A percentile compares a stretch with the other conserved stretches of the same genome.
These are phyloP conservation scores for Drosophila nigrodunni DNA, from an alignment of 1,140 invertebrate species.

Conservation along the genomic window DNA sequence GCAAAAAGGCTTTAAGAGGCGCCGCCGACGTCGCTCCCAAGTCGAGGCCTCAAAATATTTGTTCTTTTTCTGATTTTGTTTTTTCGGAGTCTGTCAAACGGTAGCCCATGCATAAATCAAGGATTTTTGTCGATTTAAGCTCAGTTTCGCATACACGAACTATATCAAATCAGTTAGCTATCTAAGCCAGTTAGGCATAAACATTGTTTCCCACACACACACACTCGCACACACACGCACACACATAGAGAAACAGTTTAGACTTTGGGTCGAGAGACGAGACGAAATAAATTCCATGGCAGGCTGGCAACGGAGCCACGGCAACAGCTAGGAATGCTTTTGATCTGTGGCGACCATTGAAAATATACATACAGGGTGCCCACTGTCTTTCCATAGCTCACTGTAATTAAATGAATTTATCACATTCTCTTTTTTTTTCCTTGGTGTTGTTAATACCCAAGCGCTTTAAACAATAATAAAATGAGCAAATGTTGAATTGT, in stretches of 20 bases:
- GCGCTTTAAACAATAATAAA: conserved; percentile 36
- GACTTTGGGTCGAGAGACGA: conserved; percentile 26
- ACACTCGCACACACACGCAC: conserved; percentile 16
- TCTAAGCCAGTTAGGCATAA: conserved; percentile 71
- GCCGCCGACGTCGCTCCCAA: conserved; percentile 55
- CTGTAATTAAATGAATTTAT: conserved; percentile 45
- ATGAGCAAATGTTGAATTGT: conserved; percentile 35
- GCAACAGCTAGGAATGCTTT: conserved; percentile 80
- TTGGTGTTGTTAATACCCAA: neutral
- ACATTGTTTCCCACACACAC: conserved; percentile 76
- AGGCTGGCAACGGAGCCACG: conserved; percentile 50
- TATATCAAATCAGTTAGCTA: conserved; percentile 64
- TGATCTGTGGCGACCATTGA: conserved; percentile 66
- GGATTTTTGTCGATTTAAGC: conserved; percentile 65
- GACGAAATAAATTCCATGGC: conserved; percentile 67
- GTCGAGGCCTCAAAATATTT: neutral
- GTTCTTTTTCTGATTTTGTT: neutral
- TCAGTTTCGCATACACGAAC: conserved; percentile 35
- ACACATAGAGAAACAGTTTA: conserved; percentile 42
- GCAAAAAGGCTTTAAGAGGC: conserved; percentile 72
- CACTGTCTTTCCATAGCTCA: conserved; percentile 39
- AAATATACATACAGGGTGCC: conserved; percentile 64
- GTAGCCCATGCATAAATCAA: conserved; percentile 81
- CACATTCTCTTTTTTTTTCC: conserved; percentile 17
- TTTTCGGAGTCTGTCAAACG: conserved; percentile 71